A percentile compares a stretch with the other conserved stretches of the same genome.
These are phyloP conservation scores for Mesorhabditis sp. DNA, from an alignment of 2,888 invertebrate species.

Conservation along the genomic window DNA sequence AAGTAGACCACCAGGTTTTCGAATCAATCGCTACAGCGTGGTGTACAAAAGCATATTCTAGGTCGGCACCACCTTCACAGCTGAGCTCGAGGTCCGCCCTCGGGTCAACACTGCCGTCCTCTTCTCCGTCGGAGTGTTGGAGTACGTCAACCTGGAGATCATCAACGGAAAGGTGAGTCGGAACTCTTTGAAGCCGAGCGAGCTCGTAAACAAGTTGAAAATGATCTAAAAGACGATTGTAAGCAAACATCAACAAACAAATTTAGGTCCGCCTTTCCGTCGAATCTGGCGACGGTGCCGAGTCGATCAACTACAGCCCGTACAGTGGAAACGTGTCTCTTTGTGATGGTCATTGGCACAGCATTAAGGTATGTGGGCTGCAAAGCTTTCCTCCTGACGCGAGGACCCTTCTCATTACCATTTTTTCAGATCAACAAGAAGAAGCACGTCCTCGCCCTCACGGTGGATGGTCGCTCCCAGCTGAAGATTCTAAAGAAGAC, in stretches of 20 bases:
- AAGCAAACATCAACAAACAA: conserved; percentile 39
- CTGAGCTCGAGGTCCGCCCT: conserved; percentile 54
- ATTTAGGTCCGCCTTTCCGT: conserved; percentile 56
- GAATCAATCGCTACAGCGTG: conserved; percentile 22
- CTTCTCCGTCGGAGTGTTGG: conserved; percentile 60
- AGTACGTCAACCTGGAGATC: conserved; percentile 82
- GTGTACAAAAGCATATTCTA: conserved; percentile 20
- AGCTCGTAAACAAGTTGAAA: conserved; percentile 35
- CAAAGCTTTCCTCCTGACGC: not conserved
- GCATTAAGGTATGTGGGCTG: conserved; percentile 63
- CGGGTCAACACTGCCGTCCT: conserved; percentile 49
- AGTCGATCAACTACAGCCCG: conserved; percentile 59
- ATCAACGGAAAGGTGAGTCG: conserved; percentile 59
- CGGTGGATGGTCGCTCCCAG: conserved; percentile 77
- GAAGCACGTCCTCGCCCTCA: conserved; percentile 82
- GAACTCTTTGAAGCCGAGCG: not conserved
- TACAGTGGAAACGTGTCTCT: conserved; percentile 63
- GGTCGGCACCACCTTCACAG: conserved; percentile 42
- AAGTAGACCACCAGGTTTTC: too few species aligned
- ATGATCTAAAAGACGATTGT: conserved; percentile 20
- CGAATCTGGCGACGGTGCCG: conserved; percentile 69
- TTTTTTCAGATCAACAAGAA: conserved; percentile 72
- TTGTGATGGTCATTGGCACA: conserved; percentile 94
- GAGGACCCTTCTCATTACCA: too few species aligned
- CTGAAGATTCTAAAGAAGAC: conserved; percentile 69